Evolutionary conservation across 2,797 vertebrate genomes (phyloP).

Genomic region (Eurystomus glaucurus): DNA sequence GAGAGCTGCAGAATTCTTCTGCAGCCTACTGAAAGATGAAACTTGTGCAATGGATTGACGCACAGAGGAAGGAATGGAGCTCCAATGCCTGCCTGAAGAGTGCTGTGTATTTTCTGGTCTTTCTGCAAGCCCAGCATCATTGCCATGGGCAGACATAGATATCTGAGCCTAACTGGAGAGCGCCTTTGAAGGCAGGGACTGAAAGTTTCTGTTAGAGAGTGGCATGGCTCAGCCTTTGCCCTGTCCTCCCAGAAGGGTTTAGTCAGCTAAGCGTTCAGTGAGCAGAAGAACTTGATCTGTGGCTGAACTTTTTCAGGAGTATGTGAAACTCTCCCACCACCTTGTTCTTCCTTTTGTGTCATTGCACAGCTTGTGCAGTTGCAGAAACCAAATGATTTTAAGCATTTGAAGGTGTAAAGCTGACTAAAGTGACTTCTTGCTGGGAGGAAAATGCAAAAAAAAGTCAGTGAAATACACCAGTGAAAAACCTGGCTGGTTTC

Average conservation of each 20-base stretch:
- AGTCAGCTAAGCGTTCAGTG: neutral
- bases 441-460: neutral
- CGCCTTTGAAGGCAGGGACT: rapidly evolving
- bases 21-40: neutral
- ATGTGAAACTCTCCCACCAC: neutral
- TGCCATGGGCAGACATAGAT: neutral
- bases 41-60: rapidly evolving
- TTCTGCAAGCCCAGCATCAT: neutral
- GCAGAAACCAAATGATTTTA: neutral
- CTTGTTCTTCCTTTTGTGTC: neutral
- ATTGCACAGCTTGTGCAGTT: neutral
- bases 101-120: neutral
- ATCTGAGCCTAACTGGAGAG: neutral
- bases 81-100: neutral
- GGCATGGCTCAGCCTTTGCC: neutral
- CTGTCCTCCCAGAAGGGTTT: rapidly evolving
- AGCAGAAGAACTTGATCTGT: neutral
- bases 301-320: neutral
- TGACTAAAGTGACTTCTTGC: neutral
- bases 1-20: neutral
- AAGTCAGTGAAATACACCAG: neutral
- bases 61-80: rapidly evolving
- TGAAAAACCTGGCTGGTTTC: rapidly evolving
- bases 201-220: neutral
- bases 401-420: neutral